These are phyloP conservation scores for Coreoperca whiteheadi DNA, from an alignment of 2,113 vertebrate genomes.

Conservation along the genomic window DNA sequence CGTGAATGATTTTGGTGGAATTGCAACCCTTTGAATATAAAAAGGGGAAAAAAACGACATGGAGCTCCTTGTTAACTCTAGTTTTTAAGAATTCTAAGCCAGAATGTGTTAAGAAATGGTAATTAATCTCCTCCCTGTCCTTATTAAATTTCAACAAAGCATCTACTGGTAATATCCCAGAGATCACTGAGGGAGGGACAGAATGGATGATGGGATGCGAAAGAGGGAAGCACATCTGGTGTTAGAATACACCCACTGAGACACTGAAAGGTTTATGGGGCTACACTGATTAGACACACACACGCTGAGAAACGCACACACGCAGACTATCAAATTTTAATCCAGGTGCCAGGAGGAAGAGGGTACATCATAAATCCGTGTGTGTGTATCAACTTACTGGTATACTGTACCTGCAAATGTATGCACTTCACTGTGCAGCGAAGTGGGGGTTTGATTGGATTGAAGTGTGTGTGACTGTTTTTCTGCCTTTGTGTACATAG, in stretches of 20 bases:
- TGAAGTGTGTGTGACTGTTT: slow-evolving; percentile 18
- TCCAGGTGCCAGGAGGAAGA: slow-evolving; percentile 42
- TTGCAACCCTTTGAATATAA: neutral
- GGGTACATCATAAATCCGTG: slow-evolving; percentile 51
- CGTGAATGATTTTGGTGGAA: slow-evolving; percentile 24
- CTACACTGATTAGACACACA: slow-evolving; percentile 63
- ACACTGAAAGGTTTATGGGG: slow-evolving; percentile 67
- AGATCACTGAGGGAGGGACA: slow-evolving; percentile 62
- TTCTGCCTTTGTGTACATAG: neutral
- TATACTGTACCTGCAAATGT: slow-evolving; percentile 17
- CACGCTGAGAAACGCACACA: slow-evolving; percentile 21
- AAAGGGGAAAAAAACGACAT: neutral
- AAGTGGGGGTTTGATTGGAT: slow-evolving; percentile 43
- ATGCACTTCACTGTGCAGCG: neutral
- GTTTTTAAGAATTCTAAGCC: slow-evolving; percentile 3
- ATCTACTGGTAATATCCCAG: slow-evolving; percentile 56
- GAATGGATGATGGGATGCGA: slow-evolving; percentile 56
- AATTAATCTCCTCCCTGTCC: slow-evolving; percentile 65
- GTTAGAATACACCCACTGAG: slow-evolving; percentile 71
- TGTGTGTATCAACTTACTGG: neutral
- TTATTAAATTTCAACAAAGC: slow-evolving; percentile 65
- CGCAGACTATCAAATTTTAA: slow-evolving; percentile 37
- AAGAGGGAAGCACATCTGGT: slow-evolving; percentile 71
- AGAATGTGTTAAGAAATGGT: slow-evolving; percentile 54
- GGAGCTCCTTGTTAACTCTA: slow-evolving; percentile 25